Evolutionary conservation across 1,140 invertebrate genomes (phyloP).

Genomic region (Polypedilum pembai): DNA sequence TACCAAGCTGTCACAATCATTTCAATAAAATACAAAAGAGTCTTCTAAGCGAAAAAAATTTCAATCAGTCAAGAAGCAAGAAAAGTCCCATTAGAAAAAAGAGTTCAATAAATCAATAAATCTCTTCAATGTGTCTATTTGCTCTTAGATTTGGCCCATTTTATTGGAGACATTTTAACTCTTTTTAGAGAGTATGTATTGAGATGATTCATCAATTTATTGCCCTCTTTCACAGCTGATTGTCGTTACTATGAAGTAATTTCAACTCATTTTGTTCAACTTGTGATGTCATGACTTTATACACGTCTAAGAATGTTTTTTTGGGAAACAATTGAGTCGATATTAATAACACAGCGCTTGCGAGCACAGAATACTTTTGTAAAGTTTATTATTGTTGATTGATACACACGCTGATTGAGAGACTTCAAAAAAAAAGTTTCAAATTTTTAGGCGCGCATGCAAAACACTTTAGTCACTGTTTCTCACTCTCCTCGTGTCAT

Average conservation of each 20-base stretch:
- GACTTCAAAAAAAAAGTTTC: not conserved
- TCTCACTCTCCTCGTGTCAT: not conserved
- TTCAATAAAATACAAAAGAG: too few relatives aligned
- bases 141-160: too few relatives aligned
- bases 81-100: too few relatives aligned
- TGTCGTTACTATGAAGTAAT: not conserved
- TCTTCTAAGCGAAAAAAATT: too few relatives aligned
- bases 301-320: not conserved
- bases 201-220: not conserved
- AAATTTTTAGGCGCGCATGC: constrained; percentile 8
- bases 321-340: not conserved
- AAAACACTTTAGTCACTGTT: not conserved
- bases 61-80: too few relatives aligned
- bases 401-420: constrained; percentile 9
- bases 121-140: too few relatives aligned
- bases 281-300: not conserved
- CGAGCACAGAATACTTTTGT: not conserved
- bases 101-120: too few relatives aligned
- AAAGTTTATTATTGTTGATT: constrained; percentile 5
- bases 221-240: not conserved
- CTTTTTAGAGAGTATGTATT: too few relatives aligned
- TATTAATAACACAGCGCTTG: not conserved
- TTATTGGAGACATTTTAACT: too few relatives aligned
- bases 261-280: not conserved
- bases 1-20: too few relatives aligned